These are phyloP conservation scores for Thereva unica DNA, from an alignment of 2,888 invertebrate genomes.

Conservation along the genomic window DNA sequence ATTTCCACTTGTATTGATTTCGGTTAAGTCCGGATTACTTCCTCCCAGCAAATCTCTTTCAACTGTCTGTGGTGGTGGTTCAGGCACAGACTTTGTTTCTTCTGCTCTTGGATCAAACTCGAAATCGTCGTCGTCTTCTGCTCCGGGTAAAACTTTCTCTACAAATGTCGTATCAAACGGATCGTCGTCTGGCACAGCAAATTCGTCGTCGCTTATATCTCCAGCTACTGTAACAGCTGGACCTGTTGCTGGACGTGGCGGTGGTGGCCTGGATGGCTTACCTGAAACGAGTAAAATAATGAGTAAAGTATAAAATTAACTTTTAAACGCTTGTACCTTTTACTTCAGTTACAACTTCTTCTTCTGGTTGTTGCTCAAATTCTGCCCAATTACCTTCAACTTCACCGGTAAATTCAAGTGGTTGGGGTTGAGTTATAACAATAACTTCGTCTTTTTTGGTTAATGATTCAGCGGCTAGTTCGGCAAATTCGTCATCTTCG, in stretches of 20 bases:
- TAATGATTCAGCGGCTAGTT: slow-evolving; percentile 77
- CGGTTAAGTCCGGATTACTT: slow-evolving; percentile 43
- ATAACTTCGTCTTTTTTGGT: slow-evolving; percentile 62
- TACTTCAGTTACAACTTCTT: slow-evolving; percentile 53
- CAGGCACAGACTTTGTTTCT: slow-evolving; percentile 54
- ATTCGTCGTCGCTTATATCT: slow-evolving; percentile 59
- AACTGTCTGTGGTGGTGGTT: slow-evolving; percentile 55
- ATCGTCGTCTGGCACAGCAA: slow-evolving; percentile 65
- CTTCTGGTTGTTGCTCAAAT: slow-evolving; percentile 64
- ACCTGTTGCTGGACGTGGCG: slow-evolving; percentile 52
- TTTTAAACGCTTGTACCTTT: slow-evolving; percentile 53
- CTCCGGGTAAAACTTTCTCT: slow-evolving; percentile 68
- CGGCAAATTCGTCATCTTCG: slow-evolving; percentile 74
- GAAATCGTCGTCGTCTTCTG: slow-evolving; percentile 57
- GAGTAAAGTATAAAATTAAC: slow-evolving; percentile 48
- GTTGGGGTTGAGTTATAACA: slow-evolving; percentile 57
- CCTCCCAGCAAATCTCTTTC: slow-evolving; percentile 63
- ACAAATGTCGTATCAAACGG: slow-evolving; percentile 87
- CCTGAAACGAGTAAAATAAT: slow-evolving; percentile 52
- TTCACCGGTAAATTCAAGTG: slow-evolving; percentile 59
- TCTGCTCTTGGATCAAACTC: slow-evolving; percentile 71
- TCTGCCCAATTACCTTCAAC: slow-evolving; percentile 67
- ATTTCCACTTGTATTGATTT: slow-evolving; percentile 54
- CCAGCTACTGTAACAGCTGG: slow-evolving; percentile 51
- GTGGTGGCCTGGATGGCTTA: slow-evolving; percentile 56